phyloP scores from a whole-genome alignment of 2,888 invertebrate genomes.

The Villa cingulata region DNA sequence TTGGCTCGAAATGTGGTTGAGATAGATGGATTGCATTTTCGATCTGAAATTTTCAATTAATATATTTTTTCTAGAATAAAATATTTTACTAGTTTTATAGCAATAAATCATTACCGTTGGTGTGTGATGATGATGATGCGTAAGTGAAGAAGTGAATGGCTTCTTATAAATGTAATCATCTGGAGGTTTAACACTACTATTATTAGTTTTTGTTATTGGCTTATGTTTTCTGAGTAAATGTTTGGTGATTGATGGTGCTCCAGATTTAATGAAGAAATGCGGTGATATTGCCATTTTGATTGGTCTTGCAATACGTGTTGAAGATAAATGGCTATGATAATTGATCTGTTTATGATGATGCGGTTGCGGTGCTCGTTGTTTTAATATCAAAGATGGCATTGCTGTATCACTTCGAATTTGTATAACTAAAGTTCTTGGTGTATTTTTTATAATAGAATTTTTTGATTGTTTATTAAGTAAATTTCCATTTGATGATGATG shows the following conservation, averaged over 20 bases:
- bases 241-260: slow-evolving; percentile 10
- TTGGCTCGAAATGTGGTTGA: slow-evolving; percentile 37
- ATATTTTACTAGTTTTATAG: neutral
- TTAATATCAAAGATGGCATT: slow-evolving; percentile 26
- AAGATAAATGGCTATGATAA: neutral
- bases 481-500: too few species aligned
- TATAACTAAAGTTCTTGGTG: slow-evolving; percentile 28
- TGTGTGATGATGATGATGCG: slow-evolving; percentile 25
- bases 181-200: neutral
- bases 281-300: slow-evolving; percentile 11
- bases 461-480: neutral
- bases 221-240: slow-evolving; percentile 16
- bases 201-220: neutral
- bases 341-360: neutral
- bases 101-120: slow-evolving; percentile 22
- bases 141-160: slow-evolving; percentile 21
- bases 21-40: slow-evolving; percentile 48
- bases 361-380: slow-evolving; percentile 20
- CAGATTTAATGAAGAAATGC: slow-evolving; percentile 14
- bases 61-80: slow-evolving; percentile 7
- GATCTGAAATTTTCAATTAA: slow-evolving; percentile 19
- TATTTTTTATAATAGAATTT: slow-evolving; percentile 1
- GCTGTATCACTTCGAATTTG: slow-evolving; percentile 34
- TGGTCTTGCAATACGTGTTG: slow-evolving; percentile 3
- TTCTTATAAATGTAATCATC: slow-evolving; percentile 26